Evolutionary conservation across 2,888 invertebrate genomes (phyloP).

Genomic region (Melikaiella ostensackeni): DNA sequence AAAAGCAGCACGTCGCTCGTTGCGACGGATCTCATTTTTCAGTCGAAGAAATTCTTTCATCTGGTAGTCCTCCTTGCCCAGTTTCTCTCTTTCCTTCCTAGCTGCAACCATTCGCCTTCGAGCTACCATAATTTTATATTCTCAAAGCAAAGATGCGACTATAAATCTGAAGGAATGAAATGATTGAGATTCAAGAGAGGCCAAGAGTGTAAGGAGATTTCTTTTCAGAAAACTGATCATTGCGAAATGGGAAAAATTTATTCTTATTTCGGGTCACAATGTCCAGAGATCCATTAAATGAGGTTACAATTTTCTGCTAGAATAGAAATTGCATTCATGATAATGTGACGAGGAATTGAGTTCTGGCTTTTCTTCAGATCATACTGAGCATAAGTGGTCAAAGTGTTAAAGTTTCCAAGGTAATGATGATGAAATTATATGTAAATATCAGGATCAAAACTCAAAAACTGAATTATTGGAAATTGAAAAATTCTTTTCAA

Average conservation of each 20-base stretch:
- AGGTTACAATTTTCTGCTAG: background rate
- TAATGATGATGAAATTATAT: too few relatives aligned
- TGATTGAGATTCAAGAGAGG: constrained; percentile 17
- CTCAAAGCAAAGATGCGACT: constrained; percentile 31
- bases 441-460: too few relatives aligned
- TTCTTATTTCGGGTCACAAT: background rate
- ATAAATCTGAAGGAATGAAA: constrained; percentile 19
- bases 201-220: background rate
- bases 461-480: too few relatives aligned
- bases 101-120: constrained; percentile 13
- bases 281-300: background rate
- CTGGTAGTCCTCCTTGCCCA: background rate
- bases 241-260: background rate
- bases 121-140: constrained; percentile 33
- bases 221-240: constrained; percentile 29
- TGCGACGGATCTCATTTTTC: constrained; percentile 37
- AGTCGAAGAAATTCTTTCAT: constrained; percentile 26
- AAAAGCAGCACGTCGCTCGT: constrained; percentile 32
- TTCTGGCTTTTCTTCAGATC: too few relatives aligned
- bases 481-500: too few relatives aligned
- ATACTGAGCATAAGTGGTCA: too few relatives aligned
- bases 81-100: constrained; percentile 6
- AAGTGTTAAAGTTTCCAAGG: too few relatives aligned
- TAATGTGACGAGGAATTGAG: too few relatives aligned
- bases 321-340: background rate